Conservation (phyloP, 2,113 vertebrate genomes). For the Penelope pileata region DNA sequence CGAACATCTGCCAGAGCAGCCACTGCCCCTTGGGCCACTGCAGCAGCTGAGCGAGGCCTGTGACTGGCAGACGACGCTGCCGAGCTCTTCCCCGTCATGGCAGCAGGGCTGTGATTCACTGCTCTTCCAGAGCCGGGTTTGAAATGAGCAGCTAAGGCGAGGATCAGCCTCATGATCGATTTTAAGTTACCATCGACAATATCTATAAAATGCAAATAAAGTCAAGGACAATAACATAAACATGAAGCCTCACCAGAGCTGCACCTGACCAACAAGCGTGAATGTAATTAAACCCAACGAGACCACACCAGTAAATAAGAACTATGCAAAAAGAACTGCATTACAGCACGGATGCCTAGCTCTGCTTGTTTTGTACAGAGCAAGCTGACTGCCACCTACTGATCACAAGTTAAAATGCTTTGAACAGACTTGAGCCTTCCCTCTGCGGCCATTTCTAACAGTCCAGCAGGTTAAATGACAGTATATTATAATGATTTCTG, state of each 20-base stretch:
- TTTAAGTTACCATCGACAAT: conserved; percentile 96
- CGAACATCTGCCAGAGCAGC: conserved; percentile 88
- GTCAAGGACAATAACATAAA: background rate
- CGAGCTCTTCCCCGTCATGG: conserved; percentile 50
- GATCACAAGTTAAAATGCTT: background rate
- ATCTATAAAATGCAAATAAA: conserved; percentile 73
- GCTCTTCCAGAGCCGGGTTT: conserved; percentile 82
- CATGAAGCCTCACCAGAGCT: rapidly evolving
- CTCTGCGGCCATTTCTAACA: background rate
- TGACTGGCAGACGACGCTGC: conserved; percentile 62
- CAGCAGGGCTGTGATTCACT: conserved; percentile 69
- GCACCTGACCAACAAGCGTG: rapidly evolving
- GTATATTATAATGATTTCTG: background rate
- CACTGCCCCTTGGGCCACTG: conserved; percentile 88
- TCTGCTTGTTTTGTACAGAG: background rate
- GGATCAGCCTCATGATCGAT: conserved; percentile 94
- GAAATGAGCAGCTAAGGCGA: conserved; percentile 96
- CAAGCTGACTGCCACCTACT: background rate
- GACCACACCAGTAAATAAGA: background rate
- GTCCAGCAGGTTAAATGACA: background rate
- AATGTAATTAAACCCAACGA: background rate
- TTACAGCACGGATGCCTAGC: background rate
- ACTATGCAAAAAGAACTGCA: background rate
- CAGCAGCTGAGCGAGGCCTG: conserved; percentile 86
- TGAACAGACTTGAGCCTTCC: background rate